A percentile compares a stretch with the other conserved stretches of the same genome.
Conservation (phyloP, 2,797 vertebrate genomes). For the Phylloscopus collybita region DNA sequence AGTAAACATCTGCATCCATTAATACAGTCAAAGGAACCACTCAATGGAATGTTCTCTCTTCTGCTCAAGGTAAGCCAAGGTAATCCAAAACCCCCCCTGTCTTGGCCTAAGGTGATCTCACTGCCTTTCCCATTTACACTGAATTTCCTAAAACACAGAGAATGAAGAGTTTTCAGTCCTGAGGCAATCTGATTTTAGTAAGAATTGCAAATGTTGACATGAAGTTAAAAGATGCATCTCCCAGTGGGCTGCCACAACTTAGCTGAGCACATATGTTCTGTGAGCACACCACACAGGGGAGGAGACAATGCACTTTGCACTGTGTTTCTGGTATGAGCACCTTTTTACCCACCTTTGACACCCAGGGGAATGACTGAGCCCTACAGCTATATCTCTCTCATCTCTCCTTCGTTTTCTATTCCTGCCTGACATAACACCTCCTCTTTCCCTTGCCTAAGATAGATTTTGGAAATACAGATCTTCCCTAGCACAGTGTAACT, state of each 20-base stretch:
- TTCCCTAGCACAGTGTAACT: neutral
- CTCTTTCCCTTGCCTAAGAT: neutral
- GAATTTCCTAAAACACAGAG: neutral
- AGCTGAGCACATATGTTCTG: neutral
- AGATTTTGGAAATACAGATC: neutral
- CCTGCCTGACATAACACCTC: neutral
- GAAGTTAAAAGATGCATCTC: slow-evolving; percentile 1
- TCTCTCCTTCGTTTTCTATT: slow-evolving; percentile 30
- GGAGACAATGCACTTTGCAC: neutral
- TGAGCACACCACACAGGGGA: neutral
- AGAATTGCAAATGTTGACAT: slow-evolving; percentile 11
- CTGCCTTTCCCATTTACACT: neutral
- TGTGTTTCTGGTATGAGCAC: neutral
- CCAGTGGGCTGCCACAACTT: neutral
- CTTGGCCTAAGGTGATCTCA: neutral
- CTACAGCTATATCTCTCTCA: slow-evolving; percentile 11
- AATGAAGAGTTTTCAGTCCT: neutral
- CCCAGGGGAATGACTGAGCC: neutral
- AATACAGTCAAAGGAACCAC: neutral
- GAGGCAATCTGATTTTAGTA: slow-evolving; percentile 13
- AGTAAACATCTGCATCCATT: neutral
- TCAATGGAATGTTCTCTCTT: neutral
- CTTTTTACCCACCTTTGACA: neutral
- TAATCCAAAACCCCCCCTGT: neutral
- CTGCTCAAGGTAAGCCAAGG: neutral